Percentiles rank a stretch among this genome's conserved stretches.
Conservation (phyloP, 2,888 invertebrate species). For the Eugnorisma glareosa region DNA sequence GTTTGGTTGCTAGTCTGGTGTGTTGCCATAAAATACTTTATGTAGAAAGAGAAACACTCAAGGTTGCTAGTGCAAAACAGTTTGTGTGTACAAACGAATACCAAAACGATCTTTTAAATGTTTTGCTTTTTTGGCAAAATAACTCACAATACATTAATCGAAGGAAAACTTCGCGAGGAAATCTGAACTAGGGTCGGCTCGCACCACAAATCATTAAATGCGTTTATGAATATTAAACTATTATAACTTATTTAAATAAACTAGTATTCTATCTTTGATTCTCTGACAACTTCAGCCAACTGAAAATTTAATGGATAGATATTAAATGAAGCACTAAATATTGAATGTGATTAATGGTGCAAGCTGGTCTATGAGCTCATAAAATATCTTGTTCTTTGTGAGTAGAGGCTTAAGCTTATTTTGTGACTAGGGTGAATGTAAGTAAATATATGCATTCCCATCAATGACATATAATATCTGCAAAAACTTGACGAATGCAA, state of each 20-base stretch:
- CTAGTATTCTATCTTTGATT: background rate
- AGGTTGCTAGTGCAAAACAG: background rate
- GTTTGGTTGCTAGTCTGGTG: background rate
- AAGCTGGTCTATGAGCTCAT: background rate
- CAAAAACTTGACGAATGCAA: conserved; percentile 3
- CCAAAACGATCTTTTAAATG: background rate
- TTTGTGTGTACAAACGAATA: background rate
- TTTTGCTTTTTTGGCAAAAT: background rate
- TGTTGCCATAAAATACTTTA: background rate
- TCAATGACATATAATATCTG: background rate
- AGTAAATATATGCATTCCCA: background rate
- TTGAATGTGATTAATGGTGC: background rate
- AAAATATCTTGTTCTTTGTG: background rate
- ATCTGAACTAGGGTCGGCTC: background rate
- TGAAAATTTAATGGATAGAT: background rate
- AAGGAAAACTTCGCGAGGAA: background rate
- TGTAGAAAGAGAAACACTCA: conserved; percentile 6
- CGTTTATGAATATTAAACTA: background rate
- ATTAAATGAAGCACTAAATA: background rate
- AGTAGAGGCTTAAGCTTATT: background rate
- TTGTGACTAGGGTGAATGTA: background rate
- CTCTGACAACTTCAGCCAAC: background rate
- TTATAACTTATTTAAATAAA: background rate
- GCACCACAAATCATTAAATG: background rate
- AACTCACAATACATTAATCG: background rate